These are phyloP conservation scores for Rhogogaster chlorosoma DNA, from an alignment of 2,888 invertebrate genomes.

Conservation along the genomic window DNA sequence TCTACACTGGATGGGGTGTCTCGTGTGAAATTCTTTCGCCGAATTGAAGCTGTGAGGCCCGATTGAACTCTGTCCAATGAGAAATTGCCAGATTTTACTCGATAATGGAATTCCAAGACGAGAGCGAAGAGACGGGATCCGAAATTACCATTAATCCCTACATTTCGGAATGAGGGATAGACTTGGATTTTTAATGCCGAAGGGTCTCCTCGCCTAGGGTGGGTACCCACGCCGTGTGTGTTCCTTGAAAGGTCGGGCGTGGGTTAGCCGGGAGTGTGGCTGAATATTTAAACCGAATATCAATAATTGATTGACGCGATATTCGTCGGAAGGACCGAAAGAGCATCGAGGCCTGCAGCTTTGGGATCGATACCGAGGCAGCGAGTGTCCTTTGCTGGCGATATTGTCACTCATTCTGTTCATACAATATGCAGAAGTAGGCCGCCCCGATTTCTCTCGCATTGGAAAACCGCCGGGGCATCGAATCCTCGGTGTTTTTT, in stretches of 20 bases:
- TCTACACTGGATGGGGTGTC: too few species aligned
- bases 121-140: neutral
- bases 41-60: too few species aligned
- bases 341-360: neutral
- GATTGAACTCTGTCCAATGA: neutral
- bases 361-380: neutral
- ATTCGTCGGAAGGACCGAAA: neutral
- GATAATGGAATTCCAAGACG: neutral
- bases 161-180: neutral
- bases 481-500: neutral
- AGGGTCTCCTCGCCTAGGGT: neutral
- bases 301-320: neutral
- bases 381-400: neutral
- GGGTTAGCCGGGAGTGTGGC: neutral
- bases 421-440: neutral
- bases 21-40: too few species aligned
- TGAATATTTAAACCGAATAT: neutral
- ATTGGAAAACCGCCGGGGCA: neutral
- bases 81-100: neutral
- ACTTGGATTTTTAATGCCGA: neutral
- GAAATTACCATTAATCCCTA: neutral
- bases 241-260: neutral
- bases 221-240: neutral
- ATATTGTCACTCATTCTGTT: neutral
- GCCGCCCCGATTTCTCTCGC: neutral